Evolutionary conservation across 2,113 vertebrate species (phyloP), one percentile per base, ranked within the genome.

Genomic region (Hippolais icterina): DNA sequence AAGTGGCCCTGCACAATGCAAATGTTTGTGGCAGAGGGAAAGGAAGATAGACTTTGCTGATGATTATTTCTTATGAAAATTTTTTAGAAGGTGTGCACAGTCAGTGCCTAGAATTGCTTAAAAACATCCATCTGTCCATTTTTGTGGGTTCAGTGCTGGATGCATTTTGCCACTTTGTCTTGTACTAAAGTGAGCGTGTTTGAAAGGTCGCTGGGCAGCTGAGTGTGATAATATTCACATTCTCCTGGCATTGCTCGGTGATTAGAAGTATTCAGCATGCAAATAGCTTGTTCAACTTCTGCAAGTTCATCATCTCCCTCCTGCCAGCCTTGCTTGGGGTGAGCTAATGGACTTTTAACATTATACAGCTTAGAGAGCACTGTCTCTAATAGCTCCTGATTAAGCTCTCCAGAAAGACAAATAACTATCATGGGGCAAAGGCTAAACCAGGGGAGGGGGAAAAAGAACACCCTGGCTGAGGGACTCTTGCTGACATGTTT

Each of bases 311-410:
- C 87, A 74, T 90, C 80, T 94, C 83, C 90, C 88, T 95, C 68
- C 92, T 94, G 88, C 94, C 90, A 87, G 86, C 88, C 91, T 94
- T 46, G 68, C 92, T 90, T 90, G 86, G 80, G 79, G 90, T 88
- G 80, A 96, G 79, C 95, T 96, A 94, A 96, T 95, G 94, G 88
- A 90, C 88, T 94, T 95, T 24, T 84, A 86, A 77, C 83, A 49
- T 93, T 86, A 83, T 68, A 66, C 64, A 83, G 83, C 85, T 86
- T 59, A 42, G 57, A 93, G 70, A 94, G 41, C 37, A 59, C 74
- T 83, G 68, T 54, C 49, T 93, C 74, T 89, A 96, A 96, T 83
- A 79, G 91, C 87, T 94, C 59, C 82, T 93, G 94, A 93, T 87
- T 80, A 93, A 74, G 75, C 90, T 78, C 92, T 90, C 44, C 44